Conservation (phyloP, 2,113 vertebrate species). For the Cheirogaleus medius region DNA sequence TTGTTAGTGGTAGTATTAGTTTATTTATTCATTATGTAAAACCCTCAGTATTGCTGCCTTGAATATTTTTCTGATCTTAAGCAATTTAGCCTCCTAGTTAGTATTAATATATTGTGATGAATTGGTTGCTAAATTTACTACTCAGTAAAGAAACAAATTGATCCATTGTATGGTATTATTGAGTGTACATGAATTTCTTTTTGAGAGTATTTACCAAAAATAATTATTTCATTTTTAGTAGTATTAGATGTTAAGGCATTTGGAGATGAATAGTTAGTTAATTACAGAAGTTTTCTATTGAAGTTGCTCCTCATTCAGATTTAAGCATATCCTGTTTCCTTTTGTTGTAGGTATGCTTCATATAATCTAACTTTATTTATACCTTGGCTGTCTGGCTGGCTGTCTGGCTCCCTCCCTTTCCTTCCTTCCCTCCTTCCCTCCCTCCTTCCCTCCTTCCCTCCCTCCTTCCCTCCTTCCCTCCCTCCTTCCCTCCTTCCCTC, state of each 20-base stretch:
- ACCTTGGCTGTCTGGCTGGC: not conserved
- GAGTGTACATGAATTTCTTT: not conserved
- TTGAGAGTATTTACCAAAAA: conserved; percentile 41
- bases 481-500: no score
- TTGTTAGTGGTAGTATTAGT: not conserved
- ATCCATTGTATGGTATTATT: not conserved
- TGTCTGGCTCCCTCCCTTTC: no score
- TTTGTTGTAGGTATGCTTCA: not conserved
- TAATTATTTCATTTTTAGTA: conserved; percentile 6
- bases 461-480: no score
- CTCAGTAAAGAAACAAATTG: not conserved
- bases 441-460: no score
- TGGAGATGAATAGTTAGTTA: not conserved
- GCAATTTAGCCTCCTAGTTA: not conserved
- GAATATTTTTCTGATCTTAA: not conserved
- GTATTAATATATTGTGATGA: not conserved
- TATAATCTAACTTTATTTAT: not conserved
- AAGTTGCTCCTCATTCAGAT: not conserved
- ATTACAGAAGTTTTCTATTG: not conserved
- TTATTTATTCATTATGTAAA: not conserved
- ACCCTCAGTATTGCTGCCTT: not conserved
- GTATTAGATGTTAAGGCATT: not conserved
- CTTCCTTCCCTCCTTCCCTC: no score
- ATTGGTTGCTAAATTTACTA: conserved; percentile 5
- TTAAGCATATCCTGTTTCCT: not conserved